These are phyloP conservation scores for Eilema griseolum DNA, from an alignment of 2,888 invertebrate species.

Conservation along the genomic window DNA sequence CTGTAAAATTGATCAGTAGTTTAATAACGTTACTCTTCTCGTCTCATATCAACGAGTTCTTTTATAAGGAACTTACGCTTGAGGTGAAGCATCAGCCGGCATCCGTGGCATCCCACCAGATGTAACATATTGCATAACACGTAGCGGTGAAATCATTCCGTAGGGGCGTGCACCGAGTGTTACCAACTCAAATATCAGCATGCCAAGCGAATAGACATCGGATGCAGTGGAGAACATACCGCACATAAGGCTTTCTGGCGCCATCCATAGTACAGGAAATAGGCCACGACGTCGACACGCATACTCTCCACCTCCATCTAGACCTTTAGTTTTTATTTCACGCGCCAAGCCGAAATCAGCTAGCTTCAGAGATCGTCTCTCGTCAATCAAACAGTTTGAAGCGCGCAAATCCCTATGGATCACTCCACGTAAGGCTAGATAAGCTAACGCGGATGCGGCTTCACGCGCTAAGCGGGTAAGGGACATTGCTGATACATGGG, in stretches of 20 bases:
- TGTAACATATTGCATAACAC: conserved; percentile 87
- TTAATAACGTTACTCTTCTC: neutral
- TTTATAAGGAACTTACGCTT: conserved; percentile 49
- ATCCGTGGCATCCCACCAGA: conserved; percentile 89
- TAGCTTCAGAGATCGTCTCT: conserved; percentile 90
- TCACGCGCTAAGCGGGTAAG: conserved; percentile 67
- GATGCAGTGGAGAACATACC: conserved; percentile 94
- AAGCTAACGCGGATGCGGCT: conserved; percentile 60
- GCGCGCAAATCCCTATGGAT: conserved; percentile 90
- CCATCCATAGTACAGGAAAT: conserved; percentile 96
- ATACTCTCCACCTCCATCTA: conserved; percentile 90
- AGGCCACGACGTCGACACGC: conserved; percentile 93
- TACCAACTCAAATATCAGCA: conserved; percentile 93
- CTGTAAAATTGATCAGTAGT: conserved; percentile 24
- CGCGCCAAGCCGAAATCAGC: conserved; percentile 97
- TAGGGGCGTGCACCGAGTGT: conserved; percentile 96
- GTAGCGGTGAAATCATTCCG: conserved; percentile 91
- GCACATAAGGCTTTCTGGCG: conserved; percentile 93
- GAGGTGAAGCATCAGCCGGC: conserved; percentile 84
- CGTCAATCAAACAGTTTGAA: conserved; percentile 93
- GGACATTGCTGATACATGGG: conserved; percentile 60
- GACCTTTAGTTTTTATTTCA: conserved; percentile 92
- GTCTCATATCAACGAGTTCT: neutral
- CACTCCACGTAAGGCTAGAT: conserved; percentile 66
- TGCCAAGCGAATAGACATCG: conserved; percentile 96